Conservation (phyloP, 2,113 vertebrate genomes). For the Chloropsis cyanopogon region DNA sequence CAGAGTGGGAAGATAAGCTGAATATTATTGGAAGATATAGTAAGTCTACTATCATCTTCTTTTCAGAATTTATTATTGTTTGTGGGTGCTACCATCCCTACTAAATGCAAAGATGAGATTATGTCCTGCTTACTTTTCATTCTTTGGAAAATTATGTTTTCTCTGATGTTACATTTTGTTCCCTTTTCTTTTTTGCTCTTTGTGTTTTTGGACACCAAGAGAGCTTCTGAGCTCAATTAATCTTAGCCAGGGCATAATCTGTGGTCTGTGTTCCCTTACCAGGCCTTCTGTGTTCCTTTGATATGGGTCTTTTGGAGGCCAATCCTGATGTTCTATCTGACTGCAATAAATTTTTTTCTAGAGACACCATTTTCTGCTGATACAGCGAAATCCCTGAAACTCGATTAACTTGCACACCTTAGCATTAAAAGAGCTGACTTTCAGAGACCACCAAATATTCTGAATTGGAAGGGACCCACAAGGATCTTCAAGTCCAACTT, state of each 20-base stretch:
- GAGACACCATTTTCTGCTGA: neutral
- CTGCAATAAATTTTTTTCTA: neutral
- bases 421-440: neutral
- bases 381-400: neutral
- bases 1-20: neutral
- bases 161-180: neutral
- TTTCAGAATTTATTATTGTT: neutral
- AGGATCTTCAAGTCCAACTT: accelerated
- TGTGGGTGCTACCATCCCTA: neutral
- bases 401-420: neutral
- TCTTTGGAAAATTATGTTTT: neutral
- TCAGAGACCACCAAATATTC: neutral
- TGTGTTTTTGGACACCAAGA: neutral
- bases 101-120: neutral
- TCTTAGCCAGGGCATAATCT: neutral
- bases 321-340: neutral
- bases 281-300: neutral
- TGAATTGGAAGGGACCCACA: neutral
- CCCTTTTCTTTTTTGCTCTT: neutral
- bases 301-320: neutral
- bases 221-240: neutral
- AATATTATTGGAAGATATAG: neutral
- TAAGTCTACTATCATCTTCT: neutral
- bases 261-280: neutral
- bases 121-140: neutral